Conservation (phyloP, 1,140 invertebrate species). For the Cecropterus lyciades region DNA sequence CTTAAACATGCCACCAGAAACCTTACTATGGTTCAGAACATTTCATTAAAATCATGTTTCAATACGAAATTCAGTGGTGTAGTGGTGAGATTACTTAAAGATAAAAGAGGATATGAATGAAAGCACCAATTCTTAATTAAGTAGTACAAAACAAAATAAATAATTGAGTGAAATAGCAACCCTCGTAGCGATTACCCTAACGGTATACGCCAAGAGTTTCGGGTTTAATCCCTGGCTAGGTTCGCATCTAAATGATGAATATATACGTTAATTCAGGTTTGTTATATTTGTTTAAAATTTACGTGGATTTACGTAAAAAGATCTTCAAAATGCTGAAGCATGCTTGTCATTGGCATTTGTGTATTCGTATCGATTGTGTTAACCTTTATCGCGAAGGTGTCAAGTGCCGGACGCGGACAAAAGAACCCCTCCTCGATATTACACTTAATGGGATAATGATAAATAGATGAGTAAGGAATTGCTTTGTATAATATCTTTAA, state of each 20-base stretch:
- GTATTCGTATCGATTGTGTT: conserved; percentile 24
- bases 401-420: conserved; percentile 19
- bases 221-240: no score
- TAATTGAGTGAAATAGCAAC: no score
- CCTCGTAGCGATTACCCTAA: no score
- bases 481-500: background rate
- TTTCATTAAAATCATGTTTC: conserved; percentile 27
- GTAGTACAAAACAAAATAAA: no score
- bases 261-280: conserved; percentile 5
- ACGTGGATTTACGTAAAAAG: conserved; percentile 5
- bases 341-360: conserved; percentile 37
- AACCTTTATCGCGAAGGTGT: conserved; percentile 29
- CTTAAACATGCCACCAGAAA: conserved; percentile 14
- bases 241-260: no score
- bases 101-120: no score
- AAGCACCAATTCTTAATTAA: no score
- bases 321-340: conserved; percentile 29
- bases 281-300: no score
- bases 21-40: background rate
- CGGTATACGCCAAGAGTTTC: no score
- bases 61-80: conserved; percentile 14
- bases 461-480: conserved; percentile 15
- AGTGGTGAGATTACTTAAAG: no score
- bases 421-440: conserved; percentile 12
- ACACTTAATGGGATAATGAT: conserved; percentile 17